Conservation (phyloP, 1,140 invertebrate species). For the Conus ventricosus region DNA sequence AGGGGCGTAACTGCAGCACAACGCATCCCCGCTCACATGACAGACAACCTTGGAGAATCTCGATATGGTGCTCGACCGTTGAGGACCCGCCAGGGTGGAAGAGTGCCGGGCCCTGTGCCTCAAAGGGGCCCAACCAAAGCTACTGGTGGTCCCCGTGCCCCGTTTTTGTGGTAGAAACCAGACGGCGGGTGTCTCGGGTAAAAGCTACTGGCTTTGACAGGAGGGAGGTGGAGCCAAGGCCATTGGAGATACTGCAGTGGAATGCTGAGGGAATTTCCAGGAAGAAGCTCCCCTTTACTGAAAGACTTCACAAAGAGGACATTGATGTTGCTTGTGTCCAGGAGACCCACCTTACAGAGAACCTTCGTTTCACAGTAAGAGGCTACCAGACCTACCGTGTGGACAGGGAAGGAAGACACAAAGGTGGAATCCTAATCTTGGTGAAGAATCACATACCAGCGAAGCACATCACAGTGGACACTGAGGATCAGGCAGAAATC, state of each 20-base stretch:
- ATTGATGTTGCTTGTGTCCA: neutral
- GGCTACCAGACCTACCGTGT: conserved; percentile 14
- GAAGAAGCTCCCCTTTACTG: neutral
- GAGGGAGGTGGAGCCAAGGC: too few species aligned
- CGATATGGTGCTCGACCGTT: neutral
- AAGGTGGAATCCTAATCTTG: neutral
- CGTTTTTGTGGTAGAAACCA: neutral
- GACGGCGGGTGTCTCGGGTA: neutral
- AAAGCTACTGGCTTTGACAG: neutral
- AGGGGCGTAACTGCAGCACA: neutral
- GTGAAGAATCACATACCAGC: neutral
- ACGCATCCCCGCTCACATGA: neutral
- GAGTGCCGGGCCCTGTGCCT: neutral
- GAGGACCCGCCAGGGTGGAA: neutral
- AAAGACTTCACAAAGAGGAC: neutral
- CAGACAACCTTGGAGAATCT: neutral
- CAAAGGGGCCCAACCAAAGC: neutral
- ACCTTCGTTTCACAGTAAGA: conserved; percentile 11
- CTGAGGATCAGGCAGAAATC: conserved; percentile 6
- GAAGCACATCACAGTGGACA: neutral
- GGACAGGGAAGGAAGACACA: conserved; percentile 2
- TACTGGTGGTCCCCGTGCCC: neutral
- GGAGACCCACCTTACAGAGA: neutral
- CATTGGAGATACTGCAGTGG: neutral
- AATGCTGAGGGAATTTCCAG: neutral